These are phyloP conservation scores for Megamerina dolium DNA, from an alignment of 2,888 invertebrate genomes.

Conservation along the genomic window DNA sequence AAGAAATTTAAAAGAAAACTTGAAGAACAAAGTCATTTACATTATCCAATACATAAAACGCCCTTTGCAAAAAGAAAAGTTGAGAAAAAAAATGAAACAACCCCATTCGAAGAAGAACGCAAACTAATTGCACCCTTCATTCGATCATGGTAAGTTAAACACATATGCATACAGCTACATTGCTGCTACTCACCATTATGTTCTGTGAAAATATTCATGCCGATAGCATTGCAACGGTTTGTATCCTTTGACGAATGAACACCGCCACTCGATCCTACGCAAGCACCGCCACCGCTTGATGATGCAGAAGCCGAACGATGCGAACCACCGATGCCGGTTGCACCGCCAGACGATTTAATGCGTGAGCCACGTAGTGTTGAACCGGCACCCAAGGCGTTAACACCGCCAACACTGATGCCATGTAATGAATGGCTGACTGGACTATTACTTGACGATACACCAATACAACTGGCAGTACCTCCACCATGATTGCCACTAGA, in stretches of 20 bases:
- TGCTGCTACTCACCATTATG: slow-evolving; percentile 72
- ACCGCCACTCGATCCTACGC: slow-evolving; percentile 16
- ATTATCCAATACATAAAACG: too few relatives aligned
- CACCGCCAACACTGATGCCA: slow-evolving; percentile 41
- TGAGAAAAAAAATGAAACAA: too few relatives aligned
- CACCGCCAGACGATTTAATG: slow-evolving; percentile 53
- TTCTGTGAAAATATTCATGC: slow-evolving; percentile 90
- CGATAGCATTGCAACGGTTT: slow-evolving; percentile 53
- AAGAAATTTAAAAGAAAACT: too few relatives aligned
- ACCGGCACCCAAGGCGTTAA: slow-evolving; percentile 42
- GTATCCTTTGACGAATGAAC: slow-evolving; percentile 64
- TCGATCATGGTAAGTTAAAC: too few relatives aligned
- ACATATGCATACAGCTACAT: background rate
- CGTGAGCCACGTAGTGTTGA: slow-evolving; percentile 68
- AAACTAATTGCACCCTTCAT: too few relatives aligned
- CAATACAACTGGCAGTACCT: slow-evolving; percentile 51
- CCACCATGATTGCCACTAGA: slow-evolving; percentile 41
- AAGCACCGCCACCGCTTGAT: slow-evolving; percentile 16
- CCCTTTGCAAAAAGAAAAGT: too few relatives aligned
- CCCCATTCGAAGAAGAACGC: too few relatives aligned
- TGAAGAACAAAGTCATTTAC: too few relatives aligned
- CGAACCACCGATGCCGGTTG: slow-evolving; percentile 26
- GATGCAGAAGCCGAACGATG: slow-evolving; percentile 20
- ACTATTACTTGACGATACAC: slow-evolving; percentile 51
- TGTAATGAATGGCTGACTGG: slow-evolving; percentile 36